Conservation (phyloP, 2,797 vertebrate genomes). For the Chloroceryle amazona region DNA sequence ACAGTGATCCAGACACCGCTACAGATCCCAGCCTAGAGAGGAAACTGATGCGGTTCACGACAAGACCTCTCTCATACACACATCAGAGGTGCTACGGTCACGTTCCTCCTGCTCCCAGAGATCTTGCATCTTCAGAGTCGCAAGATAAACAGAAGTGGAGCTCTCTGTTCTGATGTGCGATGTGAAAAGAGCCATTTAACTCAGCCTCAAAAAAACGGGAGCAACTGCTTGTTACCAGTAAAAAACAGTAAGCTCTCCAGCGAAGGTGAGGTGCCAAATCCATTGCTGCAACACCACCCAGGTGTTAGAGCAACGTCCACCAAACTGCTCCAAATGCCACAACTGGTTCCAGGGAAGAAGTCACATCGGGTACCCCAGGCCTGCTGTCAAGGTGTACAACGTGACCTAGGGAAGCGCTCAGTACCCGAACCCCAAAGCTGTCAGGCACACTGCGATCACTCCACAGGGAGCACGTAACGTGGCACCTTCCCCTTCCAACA, state of each 20-base stretch:
- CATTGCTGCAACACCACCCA: background rate
- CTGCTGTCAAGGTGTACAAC: background rate
- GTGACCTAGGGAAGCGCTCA: conserved; percentile 22
- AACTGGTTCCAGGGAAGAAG: background rate
- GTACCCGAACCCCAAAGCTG: background rate
- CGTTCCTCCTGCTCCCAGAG: background rate
- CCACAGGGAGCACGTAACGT: background rate
- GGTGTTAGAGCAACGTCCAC: background rate
- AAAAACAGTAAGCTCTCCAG: background rate
- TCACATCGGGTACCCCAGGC: background rate
- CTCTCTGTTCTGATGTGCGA: background rate
- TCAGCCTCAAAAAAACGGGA: background rate
- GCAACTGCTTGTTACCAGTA: background rate
- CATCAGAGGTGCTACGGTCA: background rate
- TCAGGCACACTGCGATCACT: background rate
- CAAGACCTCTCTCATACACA: background rate
- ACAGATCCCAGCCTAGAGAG: background rate
- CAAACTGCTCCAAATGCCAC: background rate
- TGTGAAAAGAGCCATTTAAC: background rate
- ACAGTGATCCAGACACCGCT: background rate
- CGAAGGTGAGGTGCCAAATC: conserved; percentile 53
- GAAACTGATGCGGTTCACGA: background rate
- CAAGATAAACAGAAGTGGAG: background rate
- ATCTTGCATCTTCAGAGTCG: background rate
- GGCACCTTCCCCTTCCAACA: background rate